Evolutionary conservation across 2,888 invertebrate species (phyloP), one percentile per base, ranked within the genome.

Genomic region (Himalopsyche kuldschensis): DNA sequence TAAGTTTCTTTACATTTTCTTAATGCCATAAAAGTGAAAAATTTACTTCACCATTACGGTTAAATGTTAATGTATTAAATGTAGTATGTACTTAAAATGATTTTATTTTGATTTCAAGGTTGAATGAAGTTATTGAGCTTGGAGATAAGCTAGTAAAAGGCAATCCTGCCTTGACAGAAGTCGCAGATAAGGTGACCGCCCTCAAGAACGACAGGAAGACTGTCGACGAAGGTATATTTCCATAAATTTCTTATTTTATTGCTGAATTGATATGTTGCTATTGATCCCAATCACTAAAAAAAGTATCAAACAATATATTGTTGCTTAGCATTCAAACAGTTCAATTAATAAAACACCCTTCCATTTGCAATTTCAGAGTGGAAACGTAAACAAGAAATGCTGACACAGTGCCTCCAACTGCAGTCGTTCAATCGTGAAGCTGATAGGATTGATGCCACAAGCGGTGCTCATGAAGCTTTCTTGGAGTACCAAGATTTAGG

Each of bases 401-500:
- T 99, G 83, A 94, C 96, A 87, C 97, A 99, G 89, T 95, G 97
- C 86, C 93, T 97, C 46, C 97, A 98, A 87, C 91, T 99, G 84
- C 98, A 97, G 90, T 93, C 96, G 86, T 98, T 98, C 91, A 98
- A 98, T 90, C 94, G 97, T 55, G 99, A 99, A 90, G 98, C 98
- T 0, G 99, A 99, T 89, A 97, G 98, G 89, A 97, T 99, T 86
- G 99, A 99, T 90, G 98, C 99, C 0, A 95, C 97, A 15, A 97
- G 97, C 78, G 97, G 97, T 81, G 97, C 97, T 20, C 98, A 99
- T 89, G 96, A 98, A 89, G 97, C 98, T 0, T 98, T 97, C 90
- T 92, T 99, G 27, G 98, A 98, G 87, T 96, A 96, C 90, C 94
- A 94, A 11, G 95, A 97, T 87, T 93, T 97, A 75, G 99, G 98